Evolutionary conservation across 30 jellyfish, hydroid and myxozoan genomes (phyloP).

Genomic region (Cassiopea andromeda): DNA sequence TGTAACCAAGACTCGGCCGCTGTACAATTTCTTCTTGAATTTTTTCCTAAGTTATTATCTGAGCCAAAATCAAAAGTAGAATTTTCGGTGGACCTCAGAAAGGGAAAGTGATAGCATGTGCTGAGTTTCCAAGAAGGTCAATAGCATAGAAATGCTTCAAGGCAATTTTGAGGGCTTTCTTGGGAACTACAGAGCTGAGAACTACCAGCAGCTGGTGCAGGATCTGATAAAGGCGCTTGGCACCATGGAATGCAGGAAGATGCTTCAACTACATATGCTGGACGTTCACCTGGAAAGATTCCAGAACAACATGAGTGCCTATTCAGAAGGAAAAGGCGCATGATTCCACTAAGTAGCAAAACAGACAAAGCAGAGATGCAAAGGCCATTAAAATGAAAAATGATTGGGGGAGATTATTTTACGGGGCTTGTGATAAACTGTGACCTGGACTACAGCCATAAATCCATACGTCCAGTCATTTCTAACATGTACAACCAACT

Average conservation of each 20-base stretch:
- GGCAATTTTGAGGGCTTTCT: background rate
- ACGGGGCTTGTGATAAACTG: too few relatives aligned
- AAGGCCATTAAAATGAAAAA: background rate
- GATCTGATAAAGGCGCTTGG: too few relatives aligned
- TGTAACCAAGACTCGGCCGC: background rate
- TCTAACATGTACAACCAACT: too few relatives aligned
- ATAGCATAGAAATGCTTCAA: background rate
- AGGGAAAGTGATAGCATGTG: background rate
- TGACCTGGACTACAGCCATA: too few relatives aligned
- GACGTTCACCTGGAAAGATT: too few relatives aligned
- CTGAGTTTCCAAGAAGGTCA: background rate
- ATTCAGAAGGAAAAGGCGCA: background rate
- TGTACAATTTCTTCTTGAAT: background rate
- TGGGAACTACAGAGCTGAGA: background rate
- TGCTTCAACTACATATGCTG: too few relatives aligned
- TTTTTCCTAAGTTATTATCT: background rate
- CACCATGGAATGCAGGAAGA: too few relatives aligned
- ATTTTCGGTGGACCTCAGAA: background rate
- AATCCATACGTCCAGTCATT: too few relatives aligned
- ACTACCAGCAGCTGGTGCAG: too few relatives aligned
- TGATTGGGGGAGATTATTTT: too few relatives aligned
- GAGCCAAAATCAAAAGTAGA: background rate
- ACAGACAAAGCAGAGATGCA: background rate
- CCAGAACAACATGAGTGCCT: too few relatives aligned
- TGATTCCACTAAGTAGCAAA: background rate